Base-by-base conservation (phyloP, 2,113 vertebrate species). In the Columbina picui region DNA sequence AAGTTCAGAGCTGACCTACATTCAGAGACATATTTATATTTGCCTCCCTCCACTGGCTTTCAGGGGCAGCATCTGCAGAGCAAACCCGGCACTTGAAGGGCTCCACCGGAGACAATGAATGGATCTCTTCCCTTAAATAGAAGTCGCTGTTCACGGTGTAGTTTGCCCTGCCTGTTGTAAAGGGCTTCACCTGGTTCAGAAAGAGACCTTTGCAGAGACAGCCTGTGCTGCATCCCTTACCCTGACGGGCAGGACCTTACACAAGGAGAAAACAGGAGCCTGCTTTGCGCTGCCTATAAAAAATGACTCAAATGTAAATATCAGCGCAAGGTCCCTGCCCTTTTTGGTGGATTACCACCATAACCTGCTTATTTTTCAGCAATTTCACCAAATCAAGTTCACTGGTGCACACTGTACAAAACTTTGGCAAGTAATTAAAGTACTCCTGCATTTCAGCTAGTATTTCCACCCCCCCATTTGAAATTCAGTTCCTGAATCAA, bases 1-100 rank as follows among this genome's bases (percentile, higher is more conserved):
- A 91, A 91, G 70, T 71, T 93, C 74, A 85, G 91, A 79, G 80
- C 87, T 95, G 93, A 87, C 94, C 94, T 91, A 91, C 41, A 87
- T 96, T 69, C 81, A 63, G 74, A 68, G 65, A 49, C 30, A 29
- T 34, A 52, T 73, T 89, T 61, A 23, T 36, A 60, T 50, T 29
- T 59, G 47, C 18, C 26, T 75, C 55, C 14, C 22, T 68, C 25
- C 18, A 1, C 47, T 27, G 68, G 53, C 34, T 87, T 68, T 39
- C 57, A 59, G 67, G 38, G 60, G 36, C 49, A 79, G 89, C 47
- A 26, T 36, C 41, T 74, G 57, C 49, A 84, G 61, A 43, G 25
- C 61, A 52, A 64, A 59, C 52, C 41, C 4, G 26, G 52, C 34
- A 6, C 57, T 52, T 27, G 57, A 78, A 67, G 61, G 55, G 50